Conservation (phyloP, 2,113 vertebrate genomes). For the Centropus bengalensis region DNA sequence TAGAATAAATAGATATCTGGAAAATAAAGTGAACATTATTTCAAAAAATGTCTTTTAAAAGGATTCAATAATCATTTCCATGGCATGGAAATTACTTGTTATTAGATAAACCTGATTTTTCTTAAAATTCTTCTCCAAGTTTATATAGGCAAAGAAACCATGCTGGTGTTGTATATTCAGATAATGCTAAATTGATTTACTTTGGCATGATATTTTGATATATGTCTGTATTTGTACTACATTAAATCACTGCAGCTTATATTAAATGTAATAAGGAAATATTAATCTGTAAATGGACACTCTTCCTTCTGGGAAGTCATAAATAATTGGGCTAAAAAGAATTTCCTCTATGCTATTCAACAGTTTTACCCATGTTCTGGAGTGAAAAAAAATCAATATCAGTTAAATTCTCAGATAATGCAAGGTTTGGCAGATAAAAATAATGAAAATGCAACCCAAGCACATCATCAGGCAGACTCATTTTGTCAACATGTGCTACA, state of each 20-base stretch:
- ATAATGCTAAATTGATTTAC: not conserved
- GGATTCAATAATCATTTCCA: not conserved
- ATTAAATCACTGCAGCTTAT: not conserved
- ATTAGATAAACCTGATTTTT: not conserved
- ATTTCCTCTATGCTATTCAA: not conserved
- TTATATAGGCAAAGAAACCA: not conserved
- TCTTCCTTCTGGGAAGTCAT: not conserved
- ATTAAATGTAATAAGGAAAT: slow-evolving; percentile 2
- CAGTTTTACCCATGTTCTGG: not conserved
- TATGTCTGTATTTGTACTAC: not conserved
- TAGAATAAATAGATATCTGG: not conserved
- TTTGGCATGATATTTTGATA: not conserved
- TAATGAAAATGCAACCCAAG: not conserved
- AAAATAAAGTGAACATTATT: not conserved
- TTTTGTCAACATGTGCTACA: slow-evolving; percentile 46
- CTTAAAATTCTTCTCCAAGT: not conserved
- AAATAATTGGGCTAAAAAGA: not conserved
- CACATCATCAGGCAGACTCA: not conserved
- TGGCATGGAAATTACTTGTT: not conserved
- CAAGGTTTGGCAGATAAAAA: slow-evolving; percentile 40
- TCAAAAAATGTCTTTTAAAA: not conserved
- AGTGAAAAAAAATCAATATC: slow-evolving; percentile 35
- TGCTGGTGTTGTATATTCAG: not conserved
- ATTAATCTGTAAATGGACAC: not conserved
- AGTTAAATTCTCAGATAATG: slow-evolving; percentile 37